Evolutionary conservation across 2,113 vertebrate genomes (phyloP), one percentile per base, ranked within the genome.

Genomic region (Perccottus glenii): DNA sequence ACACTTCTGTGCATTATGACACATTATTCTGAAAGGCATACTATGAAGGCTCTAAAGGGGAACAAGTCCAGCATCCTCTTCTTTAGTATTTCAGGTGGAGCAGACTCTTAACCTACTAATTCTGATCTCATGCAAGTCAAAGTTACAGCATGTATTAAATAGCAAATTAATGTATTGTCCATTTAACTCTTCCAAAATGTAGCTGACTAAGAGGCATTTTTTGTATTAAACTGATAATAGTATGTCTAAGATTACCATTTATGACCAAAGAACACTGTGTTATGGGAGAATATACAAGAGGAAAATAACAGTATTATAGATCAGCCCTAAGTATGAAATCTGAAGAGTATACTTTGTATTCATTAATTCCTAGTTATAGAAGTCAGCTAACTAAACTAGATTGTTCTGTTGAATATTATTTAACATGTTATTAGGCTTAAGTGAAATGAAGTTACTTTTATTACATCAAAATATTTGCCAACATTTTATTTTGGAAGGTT

Each of bases 201-300:
- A 27, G 19, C 19, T 1, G 38, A 8, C 38, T 35, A 12, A 52
- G 35, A 38, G 52, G 52, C 33, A 55, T 53, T 55, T 40, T 40
- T 40, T 40, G 38, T 40, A 3, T 3, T 40, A 40, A 40, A 40
- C 8, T 40, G 38, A 6, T 40, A 40, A 40, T 40, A 55, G 52
- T 55, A 55, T 55, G 33, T 32, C 52, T 36, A 9, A 38, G 36
- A 81, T 48, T 64, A 75, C 74, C 69, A 60, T 64, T 43, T 63
- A 64, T 77, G 88, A 91, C 90, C 90, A 91, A 90, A 91, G 88
- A 91, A 84, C 88, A 89, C 87, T 88, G 90, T 91, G 90, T 79
- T 83, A 69, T 56, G 78, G 52, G 32, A 33, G n/a, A n/a, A 38
- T 55, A 15, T 55, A 36, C 32, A 36, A 36, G 8, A 36, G 36